Percentiles rank a stretch among this genome's conserved stretches.
phyloP scores from a whole-genome alignment of 92 coral and sea anemone species.

The Palythoa caribaeorum region DNA sequence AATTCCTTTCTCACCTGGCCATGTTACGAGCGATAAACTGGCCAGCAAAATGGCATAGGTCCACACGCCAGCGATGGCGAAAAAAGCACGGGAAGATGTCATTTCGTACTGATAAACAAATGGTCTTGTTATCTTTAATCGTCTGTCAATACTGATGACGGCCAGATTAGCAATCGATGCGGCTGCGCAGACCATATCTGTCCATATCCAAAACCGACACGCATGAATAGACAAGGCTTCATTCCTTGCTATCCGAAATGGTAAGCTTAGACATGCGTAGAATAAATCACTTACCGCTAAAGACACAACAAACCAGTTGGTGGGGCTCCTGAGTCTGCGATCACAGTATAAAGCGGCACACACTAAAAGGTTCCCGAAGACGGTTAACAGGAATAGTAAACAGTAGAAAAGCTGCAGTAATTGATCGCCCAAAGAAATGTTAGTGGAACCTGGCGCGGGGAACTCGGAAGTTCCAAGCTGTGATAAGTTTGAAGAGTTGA shows the following conservation, averaged over 20 bases:
- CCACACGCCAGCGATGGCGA: conserved; percentile 84
- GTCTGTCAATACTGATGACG: conserved; percentile 89
- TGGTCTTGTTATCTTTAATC: conserved; percentile 93
- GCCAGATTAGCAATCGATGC: conserved; percentile 94
- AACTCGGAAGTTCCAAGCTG: background rate
- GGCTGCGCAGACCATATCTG: conserved; percentile 92
- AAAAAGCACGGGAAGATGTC: conserved; percentile 72
- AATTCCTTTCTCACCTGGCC: conserved; percentile 64
- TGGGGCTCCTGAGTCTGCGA: conserved; percentile 83
- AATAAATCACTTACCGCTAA: conserved; percentile 90
- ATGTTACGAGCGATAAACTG: conserved; percentile 70
- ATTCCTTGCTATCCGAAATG: conserved; percentile 73
- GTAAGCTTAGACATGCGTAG: conserved; percentile 73
- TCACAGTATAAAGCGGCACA: conserved; percentile 86
- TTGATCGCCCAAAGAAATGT: background rate
- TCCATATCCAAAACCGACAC: conserved; percentile 91
- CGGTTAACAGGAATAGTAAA: conserved; percentile 68
- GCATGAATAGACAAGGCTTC: conserved; percentile 38
- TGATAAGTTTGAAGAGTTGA: conserved; percentile 2
- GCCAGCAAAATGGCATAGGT: conserved; percentile 73
- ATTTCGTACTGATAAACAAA: conserved; percentile 72
- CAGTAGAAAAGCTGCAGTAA: conserved; percentile 67
- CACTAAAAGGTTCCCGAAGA: conserved; percentile 86
- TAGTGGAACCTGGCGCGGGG: background rate
- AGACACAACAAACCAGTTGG: conserved; percentile 94